Conservation (phyloP, 1,140 invertebrate species). For the Diabrotica undecimpunctata region DNA sequence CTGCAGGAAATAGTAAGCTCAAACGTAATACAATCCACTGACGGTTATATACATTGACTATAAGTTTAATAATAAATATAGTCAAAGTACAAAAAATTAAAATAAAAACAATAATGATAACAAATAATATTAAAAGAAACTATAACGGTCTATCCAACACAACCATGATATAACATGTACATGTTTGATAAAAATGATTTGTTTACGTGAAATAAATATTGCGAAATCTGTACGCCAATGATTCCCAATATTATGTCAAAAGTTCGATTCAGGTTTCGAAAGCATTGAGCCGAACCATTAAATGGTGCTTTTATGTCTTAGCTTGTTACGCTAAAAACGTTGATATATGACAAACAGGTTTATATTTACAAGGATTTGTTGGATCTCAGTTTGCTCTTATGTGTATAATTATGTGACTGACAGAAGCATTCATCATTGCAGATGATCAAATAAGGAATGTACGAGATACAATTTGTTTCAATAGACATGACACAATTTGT, state of each 20-base stretch:
- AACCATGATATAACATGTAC: too few species aligned
- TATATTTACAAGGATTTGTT: conserved; percentile 25
- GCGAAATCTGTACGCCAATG: neutral
- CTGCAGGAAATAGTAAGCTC: too few species aligned
- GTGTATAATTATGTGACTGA: conserved; percentile 14
- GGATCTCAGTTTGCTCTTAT: conserved; percentile 11
- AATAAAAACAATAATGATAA: too few species aligned
- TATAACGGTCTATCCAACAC: too few species aligned
- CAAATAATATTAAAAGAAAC: too few species aligned
- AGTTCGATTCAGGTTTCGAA: conserved; percentile 4
- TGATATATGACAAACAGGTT: conserved; percentile 34
- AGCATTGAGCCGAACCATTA: conserved; percentile 22
- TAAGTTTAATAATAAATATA: too few species aligned
- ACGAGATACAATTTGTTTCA: neutral
- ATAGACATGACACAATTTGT: neutral
- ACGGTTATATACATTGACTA: too few species aligned
- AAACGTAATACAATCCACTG: too few species aligned
- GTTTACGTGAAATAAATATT: too few species aligned
- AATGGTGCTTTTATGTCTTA: conserved; percentile 31
- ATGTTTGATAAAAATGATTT: too few species aligned
- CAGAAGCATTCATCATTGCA: conserved; percentile 16
- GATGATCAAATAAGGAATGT: conserved; percentile 3
- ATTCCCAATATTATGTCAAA: conserved; percentile 1
- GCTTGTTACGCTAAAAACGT: conserved; percentile 31
- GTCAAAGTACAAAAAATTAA: too few species aligned